Evolutionary conservation across 2,797 vertebrate genomes (phyloP).

Genomic region (Pteropus rufus): DNA sequence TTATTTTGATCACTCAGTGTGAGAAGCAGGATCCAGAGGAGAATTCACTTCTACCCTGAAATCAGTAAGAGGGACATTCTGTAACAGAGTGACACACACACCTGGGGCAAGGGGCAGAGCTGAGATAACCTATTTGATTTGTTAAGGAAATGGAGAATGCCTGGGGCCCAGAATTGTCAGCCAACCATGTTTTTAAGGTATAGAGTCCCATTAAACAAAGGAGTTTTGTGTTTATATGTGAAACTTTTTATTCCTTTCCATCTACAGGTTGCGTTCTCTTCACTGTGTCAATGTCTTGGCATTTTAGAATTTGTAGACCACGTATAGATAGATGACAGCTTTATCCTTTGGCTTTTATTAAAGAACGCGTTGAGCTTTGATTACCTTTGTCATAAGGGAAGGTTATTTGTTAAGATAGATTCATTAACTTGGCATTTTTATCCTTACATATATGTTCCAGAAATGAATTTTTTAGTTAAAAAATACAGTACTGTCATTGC

Average conservation of each 20-base stretch:
- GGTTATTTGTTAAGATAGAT: neutral
- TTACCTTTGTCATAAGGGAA: neutral
- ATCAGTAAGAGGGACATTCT: neutral
- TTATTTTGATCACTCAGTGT: neutral
- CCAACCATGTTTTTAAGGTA: neutral
- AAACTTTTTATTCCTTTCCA: neutral
- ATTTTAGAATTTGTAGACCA: neutral
- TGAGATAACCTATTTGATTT: neutral
- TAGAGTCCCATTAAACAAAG: slow-evolving; percentile 28
- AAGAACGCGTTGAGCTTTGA: neutral
- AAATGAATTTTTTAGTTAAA: neutral
- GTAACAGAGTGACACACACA: neutral
- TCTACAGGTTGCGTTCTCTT: neutral
- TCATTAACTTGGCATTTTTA: neutral
- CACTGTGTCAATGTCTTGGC: neutral
- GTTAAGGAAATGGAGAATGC: neutral
- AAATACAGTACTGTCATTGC: neutral
- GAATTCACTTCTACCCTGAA: neutral
- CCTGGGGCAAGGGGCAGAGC: neutral
- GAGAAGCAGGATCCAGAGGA: neutral
- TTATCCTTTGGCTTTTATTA: neutral
- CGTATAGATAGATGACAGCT: neutral
- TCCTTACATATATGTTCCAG: neutral
- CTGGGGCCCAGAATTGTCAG: neutral
- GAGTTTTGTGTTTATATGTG: neutral